A percentile compares a stretch with the other conserved stretches of the same genome.
These are phyloP conservation scores for Hozukius guyotensis DNA, from an alignment of 2,797 vertebrate genomes.

Conservation along the genomic window DNA sequence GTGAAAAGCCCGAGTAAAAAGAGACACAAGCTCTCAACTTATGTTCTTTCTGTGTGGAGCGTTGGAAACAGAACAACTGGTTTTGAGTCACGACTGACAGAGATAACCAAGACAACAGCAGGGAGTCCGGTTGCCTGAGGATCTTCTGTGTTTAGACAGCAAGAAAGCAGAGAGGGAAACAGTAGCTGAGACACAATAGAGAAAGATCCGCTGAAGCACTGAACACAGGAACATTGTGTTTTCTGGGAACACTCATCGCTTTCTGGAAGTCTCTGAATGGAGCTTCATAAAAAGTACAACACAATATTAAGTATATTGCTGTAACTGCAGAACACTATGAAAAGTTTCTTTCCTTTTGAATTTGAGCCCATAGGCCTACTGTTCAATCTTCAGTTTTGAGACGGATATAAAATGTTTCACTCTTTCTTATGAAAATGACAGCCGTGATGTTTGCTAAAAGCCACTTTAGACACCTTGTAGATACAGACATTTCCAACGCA, in stretches of 20 bases:
- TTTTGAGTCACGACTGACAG: slow-evolving; percentile 27
- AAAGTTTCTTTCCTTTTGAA: neutral
- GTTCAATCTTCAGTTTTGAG: neutral
- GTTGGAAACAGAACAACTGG: slow-evolving; percentile 1
- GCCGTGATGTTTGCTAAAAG: neutral
- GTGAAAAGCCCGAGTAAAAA: neutral
- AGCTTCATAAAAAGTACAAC: neutral
- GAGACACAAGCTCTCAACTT: neutral
- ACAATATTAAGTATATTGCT: neutral
- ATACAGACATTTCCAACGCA: too few species aligned
- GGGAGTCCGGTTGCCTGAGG: slow-evolving; percentile 30
- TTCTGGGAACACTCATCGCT: slow-evolving; percentile 1
- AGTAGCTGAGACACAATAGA: slow-evolving; percentile 19
- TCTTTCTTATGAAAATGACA: neutral
- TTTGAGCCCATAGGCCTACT: neutral
- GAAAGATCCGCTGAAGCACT: neutral
- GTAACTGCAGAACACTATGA: neutral
- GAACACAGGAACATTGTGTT: slow-evolving; percentile 29
- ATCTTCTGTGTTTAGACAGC: slow-evolving; percentile 18
- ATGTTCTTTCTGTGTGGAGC: slow-evolving; percentile 10
- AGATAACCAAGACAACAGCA: slow-evolving; percentile 26
- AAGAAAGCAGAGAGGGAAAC: slow-evolving; percentile 30
- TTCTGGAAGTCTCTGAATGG: slow-evolving; percentile 12
- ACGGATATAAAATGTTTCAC: neutral
- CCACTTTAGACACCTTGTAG: too few species aligned